Base-by-base conservation (phyloP, 2,888 invertebrate genomes). In the Beris chalybata region DNA sequence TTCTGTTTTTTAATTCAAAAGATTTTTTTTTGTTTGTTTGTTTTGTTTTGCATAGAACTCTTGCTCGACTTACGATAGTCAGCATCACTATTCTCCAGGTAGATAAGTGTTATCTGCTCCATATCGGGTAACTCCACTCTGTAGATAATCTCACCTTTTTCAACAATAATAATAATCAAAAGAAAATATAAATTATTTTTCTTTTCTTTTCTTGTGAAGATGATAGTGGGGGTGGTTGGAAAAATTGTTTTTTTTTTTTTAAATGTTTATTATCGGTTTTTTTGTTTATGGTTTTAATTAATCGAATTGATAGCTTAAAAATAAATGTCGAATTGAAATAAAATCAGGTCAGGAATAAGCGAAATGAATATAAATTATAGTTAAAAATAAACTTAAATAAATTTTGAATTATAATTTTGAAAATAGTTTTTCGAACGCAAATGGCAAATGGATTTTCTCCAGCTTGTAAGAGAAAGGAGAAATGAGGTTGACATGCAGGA, bases 81-180 rank as follows among this genome's bases (percentile, higher is more conserved):
- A 80, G 81, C 81, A 79, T 81, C 81, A 75, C 74, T 81, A 89
- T 91, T 91, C 89, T 92, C 92, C 90, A 92, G 89, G 90, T 91
- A 92, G 86, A 92, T 91, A 87, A 92, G 89, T 84, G 92, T 92
- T 85, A 92, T 91, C 88, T 92, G 91, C 89, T 92, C 91, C 91
- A 91, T 91, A 89, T 91, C 89, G 84, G 91, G 91, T 86, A 92
- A 90, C 88, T 91, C 91, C 89, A 92, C 91, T 86, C 91, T 91
- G 87, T 90, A 92, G 89, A 92, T 91, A 88, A 92, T 92, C 89
- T 92, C 91, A 85, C 89, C 89, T 86, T 84, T 85, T 83, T 68
- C 61, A 61, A 67, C 58, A 67, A 67, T 61, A 55, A 55, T 55
- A 66, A 67, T 65, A 69, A 65, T 67, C 50, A 65, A 69, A 69